These are phyloP conservation scores for Spialia ferax DNA, from an alignment of 2,888 invertebrate genomes.

Conservation along the genomic window DNA sequence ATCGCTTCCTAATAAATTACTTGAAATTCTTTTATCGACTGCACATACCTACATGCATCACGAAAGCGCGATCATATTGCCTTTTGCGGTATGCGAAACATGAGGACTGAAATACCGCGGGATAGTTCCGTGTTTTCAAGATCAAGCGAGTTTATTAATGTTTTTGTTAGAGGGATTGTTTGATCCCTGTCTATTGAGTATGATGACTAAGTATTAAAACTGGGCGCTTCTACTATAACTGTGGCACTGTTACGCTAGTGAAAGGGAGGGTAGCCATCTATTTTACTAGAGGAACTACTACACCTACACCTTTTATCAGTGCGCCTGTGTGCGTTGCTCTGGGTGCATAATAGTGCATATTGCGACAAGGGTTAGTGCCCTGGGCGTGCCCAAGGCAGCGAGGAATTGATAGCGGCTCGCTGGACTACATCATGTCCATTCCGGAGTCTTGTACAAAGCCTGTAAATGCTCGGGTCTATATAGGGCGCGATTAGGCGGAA, in stretches of 20 bases:
- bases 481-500: constrained; percentile 57
- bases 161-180: constrained; percentile 14
- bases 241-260: constrained; percentile 73
- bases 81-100: constrained; percentile 43
- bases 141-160: constrained; percentile 27
- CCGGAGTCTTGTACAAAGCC: constrained; percentile 59
- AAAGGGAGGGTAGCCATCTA: constrained; percentile 84
- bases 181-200: background rate
- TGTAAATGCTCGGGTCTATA: constrained; percentile 57
- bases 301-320: constrained; percentile 57
- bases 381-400: constrained; percentile 78
- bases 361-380: constrained; percentile 76
- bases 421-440: constrained; percentile 64
- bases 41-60: background rate
- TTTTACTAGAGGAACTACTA: constrained; percentile 71
- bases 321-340: constrained; percentile 53
- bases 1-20: constrained; percentile 48
- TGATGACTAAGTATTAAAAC: constrained; percentile 47
- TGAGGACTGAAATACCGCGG: constrained; percentile 42
- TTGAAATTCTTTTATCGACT: constrained; percentile 41
- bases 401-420: constrained; percentile 68
- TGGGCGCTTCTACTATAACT: constrained; percentile 61
- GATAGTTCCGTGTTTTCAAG: constrained; percentile 44
- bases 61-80: constrained; percentile 24
- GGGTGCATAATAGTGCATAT: constrained; percentile 59